These are phyloP conservation scores for Lasius fuliginosus DNA, from an alignment of 2,888 invertebrate species.

Conservation along the genomic window DNA sequence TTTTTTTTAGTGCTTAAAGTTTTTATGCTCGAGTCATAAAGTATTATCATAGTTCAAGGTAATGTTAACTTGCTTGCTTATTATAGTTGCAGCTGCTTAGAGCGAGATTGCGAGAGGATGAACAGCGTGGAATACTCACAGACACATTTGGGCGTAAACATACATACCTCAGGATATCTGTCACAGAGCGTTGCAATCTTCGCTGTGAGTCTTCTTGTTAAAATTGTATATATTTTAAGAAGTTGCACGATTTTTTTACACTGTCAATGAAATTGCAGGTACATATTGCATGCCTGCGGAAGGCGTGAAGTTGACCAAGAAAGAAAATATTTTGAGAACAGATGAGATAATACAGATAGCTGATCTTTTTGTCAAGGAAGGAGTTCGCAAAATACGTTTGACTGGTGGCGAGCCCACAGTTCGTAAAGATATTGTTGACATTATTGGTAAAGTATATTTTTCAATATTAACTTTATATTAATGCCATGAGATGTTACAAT, in stretches of 20 bases:
- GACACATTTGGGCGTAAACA: conserved; percentile 96
- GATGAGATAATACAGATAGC: conserved; percentile 94
- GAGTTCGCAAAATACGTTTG: conserved; percentile 96
- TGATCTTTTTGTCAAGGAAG: conserved; percentile 94
- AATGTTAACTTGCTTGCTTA: conserved; percentile 20
- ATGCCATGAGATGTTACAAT: not conserved
- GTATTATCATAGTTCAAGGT: not conserved
- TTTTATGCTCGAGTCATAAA: not conserved
- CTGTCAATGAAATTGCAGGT: conserved; percentile 88
- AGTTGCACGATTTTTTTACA: not conserved
- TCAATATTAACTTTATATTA: not conserved
- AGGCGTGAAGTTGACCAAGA: conserved; percentile 94
- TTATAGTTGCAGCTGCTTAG: conserved; percentile 81
- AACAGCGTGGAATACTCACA: conserved; percentile 86
- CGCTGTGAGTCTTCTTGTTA: conserved; percentile 91
- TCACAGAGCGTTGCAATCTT: conserved; percentile 98
- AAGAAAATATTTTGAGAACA: conserved; percentile 91
- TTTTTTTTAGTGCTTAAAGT: not conserved
- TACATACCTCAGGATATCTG: conserved; percentile 97
- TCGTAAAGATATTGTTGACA: conserved; percentile 93
- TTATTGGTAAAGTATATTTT: conserved; percentile 90
- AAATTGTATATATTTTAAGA: not conserved
- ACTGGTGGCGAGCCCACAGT: conserved; percentile 99
- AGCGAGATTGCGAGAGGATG: conserved; percentile 72
- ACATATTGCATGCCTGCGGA: conserved; percentile 99